A percentile compares a stretch with the other conserved stretches of the same genome.
phyloP scores from a whole-genome alignment of 2,888 invertebrate genomes.

The Pharmacophagus antenor region DNA sequence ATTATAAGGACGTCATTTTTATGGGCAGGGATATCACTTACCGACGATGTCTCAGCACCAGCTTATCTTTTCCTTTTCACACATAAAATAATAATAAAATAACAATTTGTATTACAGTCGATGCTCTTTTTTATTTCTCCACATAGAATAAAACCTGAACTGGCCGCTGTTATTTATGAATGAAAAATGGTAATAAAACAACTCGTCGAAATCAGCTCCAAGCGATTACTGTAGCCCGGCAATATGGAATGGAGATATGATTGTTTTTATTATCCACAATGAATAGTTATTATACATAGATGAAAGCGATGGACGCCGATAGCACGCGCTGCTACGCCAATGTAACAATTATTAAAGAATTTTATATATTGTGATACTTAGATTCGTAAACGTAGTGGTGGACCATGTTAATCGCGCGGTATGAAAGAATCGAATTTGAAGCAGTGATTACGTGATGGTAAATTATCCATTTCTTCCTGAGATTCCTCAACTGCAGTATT shows the following conservation, averaged over 20 bases:
- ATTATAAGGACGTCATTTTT: no score
- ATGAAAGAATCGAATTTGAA: no score
- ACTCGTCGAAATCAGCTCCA: slow-evolving; percentile 51
- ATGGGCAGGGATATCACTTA: no score
- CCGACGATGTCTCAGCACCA: no score
- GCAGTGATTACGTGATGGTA: no score
- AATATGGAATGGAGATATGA: slow-evolving; percentile 51
- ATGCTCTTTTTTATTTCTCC: no score
- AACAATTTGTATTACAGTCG: no score
- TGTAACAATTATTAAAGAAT: slow-evolving; percentile 56
- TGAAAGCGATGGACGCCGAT: slow-evolving; percentile 55
- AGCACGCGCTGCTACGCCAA: slow-evolving; percentile 56
- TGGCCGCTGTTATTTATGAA: slow-evolving; percentile 38
- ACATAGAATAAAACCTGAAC: neutral
- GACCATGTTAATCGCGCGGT: no score
- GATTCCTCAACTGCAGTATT: no score
- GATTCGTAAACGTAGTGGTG: neutral
- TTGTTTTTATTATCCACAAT: slow-evolving; percentile 61
- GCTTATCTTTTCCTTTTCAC: no score
- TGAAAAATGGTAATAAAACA: slow-evolving; percentile 52
- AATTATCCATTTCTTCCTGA: no score
- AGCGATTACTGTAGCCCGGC: slow-evolving; percentile 63
- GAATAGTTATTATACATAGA: slow-evolving; percentile 63
- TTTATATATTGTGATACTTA: slow-evolving; percentile 51
- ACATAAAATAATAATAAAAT: no score